Conservation (phyloP, 2,113 vertebrate species). For the Meleagris gallopavo region DNA sequence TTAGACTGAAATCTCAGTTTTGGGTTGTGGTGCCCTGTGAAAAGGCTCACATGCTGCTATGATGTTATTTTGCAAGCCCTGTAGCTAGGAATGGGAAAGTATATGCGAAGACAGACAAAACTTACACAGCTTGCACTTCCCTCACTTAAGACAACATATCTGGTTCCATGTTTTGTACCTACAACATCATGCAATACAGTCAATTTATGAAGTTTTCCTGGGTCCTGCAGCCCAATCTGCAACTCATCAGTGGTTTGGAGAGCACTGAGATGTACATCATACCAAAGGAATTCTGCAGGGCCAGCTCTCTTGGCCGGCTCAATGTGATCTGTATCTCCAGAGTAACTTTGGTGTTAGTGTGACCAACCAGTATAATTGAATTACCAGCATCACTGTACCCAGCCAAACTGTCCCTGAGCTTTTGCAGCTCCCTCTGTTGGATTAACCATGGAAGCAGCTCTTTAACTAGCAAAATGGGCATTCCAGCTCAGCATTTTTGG, state of each 20-base stretch:
- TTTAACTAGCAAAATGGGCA: neutral
- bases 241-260: slow-evolving; percentile 6
- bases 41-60: neutral
- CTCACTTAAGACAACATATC: neutral
- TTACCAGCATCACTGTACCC: neutral
- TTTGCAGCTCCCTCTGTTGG: neutral
- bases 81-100: slow-evolving; percentile 4
- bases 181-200: neutral
- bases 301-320: slow-evolving; percentile 44
- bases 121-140: neutral
- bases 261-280: slow-evolving; percentile 32
- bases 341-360: slow-evolving; percentile 21
- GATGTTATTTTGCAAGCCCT: neutral
- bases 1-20: neutral
- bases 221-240: neutral
- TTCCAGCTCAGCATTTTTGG: neutral
- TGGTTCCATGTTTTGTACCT: neutral
- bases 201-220: slow-evolving; percentile 27
- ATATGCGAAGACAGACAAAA: neutral
- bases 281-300: slow-evolving; percentile 68
- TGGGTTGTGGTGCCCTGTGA: neutral
- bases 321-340: slow-evolving; percentile 37
- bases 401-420: neutral
- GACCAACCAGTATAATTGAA: slow-evolving; percentile 55
- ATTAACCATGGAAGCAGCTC: neutral